Base-by-base conservation (phyloP, 2,113 vertebrate species). In the Stictonetta naevosa region DNA sequence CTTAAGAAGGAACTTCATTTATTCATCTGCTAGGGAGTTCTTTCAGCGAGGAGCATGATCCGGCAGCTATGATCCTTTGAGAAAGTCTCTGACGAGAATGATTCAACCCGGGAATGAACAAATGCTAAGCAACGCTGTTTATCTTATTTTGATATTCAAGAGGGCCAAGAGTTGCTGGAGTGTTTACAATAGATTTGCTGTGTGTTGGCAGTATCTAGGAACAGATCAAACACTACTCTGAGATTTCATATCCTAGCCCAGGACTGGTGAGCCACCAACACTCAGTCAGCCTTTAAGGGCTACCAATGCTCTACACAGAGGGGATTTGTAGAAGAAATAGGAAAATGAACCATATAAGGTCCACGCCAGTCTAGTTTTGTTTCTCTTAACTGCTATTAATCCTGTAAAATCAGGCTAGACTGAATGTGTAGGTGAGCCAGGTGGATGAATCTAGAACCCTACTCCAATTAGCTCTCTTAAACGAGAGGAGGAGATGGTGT, bases 101-200 rank as follows among this genome's bases (percentile, higher is more conserved):
- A 83, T 92, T 88, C 88, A 91, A 77, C 38, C 59, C 66, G 85
- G 91, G 71, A 85, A 63, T 46, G 67, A 94, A 53, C 78, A 85
- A 86, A 60, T 36, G 26, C 83, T 53, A 87, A 95, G 91, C 94
- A 93, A 91, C 66, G 7, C 26, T 60, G 83, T 94, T 95, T 95
- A 75, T 66, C 93, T 88, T 86, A 77, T 88, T 96, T 83, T 85
- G 50, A 56, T 58, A 56, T 73, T 96, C 44, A 71, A 33, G 53
- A 91, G 40, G 53, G 53, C 13, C 38, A 71, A n/a, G 83, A 91
- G 31, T 64, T 75, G 53, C 38, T 33, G 0, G 88, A 91, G 38
- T 72, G 83, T 79, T 96, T 90, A 72, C 73, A 34, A 14, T 48
- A 0, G 9, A 25, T 63, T 85, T 86, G 48, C 20, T 0, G 1